Percentiles rank a stretch among this genome's conserved stretches.
These are phyloP conservation scores for Mormyrus iriodes DNA, from an alignment of 2,113 vertebrate species.

Conservation along the genomic window DNA sequence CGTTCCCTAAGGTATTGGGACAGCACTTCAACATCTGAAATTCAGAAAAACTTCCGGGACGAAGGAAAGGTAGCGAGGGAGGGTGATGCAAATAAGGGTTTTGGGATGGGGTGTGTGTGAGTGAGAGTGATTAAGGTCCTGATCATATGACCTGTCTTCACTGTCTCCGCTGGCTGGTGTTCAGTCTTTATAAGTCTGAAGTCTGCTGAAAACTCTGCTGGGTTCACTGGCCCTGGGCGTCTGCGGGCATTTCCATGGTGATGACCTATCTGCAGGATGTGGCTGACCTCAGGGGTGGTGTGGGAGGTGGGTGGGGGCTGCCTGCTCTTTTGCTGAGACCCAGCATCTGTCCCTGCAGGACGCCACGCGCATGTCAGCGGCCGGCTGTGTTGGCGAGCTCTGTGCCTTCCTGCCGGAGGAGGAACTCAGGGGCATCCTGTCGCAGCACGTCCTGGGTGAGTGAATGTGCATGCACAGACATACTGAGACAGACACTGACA, in stretches of 20 bases:
- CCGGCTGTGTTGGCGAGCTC: constrained; percentile 88
- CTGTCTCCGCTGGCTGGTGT: background rate
- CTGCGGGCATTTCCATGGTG: background rate
- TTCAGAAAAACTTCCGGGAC: background rate
- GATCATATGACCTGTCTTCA: background rate
- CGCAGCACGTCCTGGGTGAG: constrained; percentile 83
- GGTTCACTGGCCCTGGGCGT: background rate
- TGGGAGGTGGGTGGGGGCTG: constrained; percentile 21
- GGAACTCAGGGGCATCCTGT: constrained; percentile 74
- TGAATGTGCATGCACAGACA: constrained; percentile 21
- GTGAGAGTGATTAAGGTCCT: constrained; percentile 25
- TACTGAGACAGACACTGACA: background rate
- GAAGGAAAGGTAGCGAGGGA: background rate
- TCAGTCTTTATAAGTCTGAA: background rate
- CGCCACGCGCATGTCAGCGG: constrained; percentile 87
- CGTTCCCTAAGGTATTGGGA: background rate
- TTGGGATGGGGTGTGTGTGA: background rate
- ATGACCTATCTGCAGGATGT: constrained; percentile 46
- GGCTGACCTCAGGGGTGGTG: constrained; percentile 17
- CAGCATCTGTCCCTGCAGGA: constrained; percentile 63
- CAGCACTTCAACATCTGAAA: background rate
- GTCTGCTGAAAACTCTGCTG: background rate
- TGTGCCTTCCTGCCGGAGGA: constrained; percentile 89
- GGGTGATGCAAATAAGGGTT: background rate
- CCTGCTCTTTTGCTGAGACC: background rate